phyloP scores from a whole-genome alignment of 2,797 vertebrate genomes.

The Bovichtus variegatus region DNA sequence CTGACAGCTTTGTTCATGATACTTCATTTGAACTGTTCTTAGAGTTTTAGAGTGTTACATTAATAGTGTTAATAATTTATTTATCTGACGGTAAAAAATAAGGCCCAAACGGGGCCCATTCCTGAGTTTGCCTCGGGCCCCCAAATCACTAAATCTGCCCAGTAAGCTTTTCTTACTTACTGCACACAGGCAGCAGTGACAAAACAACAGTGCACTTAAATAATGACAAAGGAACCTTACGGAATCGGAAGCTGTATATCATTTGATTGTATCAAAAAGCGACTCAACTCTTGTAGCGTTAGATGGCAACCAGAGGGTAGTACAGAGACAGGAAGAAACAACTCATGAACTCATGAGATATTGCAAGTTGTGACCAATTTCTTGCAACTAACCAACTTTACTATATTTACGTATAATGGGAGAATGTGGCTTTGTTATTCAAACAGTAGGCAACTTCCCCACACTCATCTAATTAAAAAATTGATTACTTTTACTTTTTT shows the following conservation, averaged over 20 bases:
- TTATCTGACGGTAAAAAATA: neutral
- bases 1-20: too few relatives aligned
- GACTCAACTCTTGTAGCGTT: neutral
- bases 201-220: neutral
- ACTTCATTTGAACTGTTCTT: too few relatives aligned
- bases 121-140: too few relatives aligned
- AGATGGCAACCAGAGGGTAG: slow-evolving; percentile 8
- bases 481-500: too few relatives aligned
- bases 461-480: too few relatives aligned
- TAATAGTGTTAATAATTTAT: too few relatives aligned
- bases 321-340: neutral
- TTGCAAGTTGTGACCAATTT: neutral
- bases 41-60: neutral
- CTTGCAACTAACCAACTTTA: neutral
- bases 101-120: too few relatives aligned
- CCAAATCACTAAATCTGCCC: too few relatives aligned
- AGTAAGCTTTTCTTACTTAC: too few relatives aligned
- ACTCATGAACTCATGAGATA: too few relatives aligned
- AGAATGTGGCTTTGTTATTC: neutral
- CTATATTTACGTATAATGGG: neutral
- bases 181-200: neutral
- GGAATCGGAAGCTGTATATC: neutral
- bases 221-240: neutral
- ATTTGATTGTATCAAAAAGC: neutral
- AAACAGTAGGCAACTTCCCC: neutral